phyloP scores from a whole-genome alignment of 2,113 vertebrate genomes.

The Gnathonemus longibarbis region DNA sequence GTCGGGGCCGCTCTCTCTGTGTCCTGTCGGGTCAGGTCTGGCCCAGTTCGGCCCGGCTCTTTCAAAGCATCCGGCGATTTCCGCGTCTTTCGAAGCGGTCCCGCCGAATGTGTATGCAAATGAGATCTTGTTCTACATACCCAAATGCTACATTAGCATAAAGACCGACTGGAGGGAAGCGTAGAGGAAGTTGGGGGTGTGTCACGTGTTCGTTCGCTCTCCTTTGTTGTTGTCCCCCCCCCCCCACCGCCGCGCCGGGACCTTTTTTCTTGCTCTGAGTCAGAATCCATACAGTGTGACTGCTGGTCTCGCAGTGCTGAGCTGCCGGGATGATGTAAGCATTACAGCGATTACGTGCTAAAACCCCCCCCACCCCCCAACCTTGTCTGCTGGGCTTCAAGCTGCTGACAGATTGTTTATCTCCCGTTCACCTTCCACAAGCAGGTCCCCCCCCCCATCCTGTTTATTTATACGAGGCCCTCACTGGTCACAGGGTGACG shows the following conservation, averaged over 20 bases:
- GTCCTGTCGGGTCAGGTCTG: conserved; percentile 18
- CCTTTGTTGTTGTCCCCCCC: neutral
- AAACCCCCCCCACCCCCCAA: neutral
- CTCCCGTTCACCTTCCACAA: conserved; percentile 10
- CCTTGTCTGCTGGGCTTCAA: neutral
- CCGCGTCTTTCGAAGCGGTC: neutral
- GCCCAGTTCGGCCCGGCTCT: conserved; percentile 23
- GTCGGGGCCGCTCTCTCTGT: neutral
- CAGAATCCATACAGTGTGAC: neutral
- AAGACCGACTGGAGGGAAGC: conserved; percentile 41
- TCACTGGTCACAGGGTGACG: conserved; percentile 50
- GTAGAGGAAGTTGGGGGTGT: conserved; percentile 41
- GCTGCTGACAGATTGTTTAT: conserved; percentile 22
- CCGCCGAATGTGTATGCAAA: conserved; percentile 43
- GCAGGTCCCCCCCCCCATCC: neutral
- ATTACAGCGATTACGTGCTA: neutral
- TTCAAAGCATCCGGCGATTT: neutral
- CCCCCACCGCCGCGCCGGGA: neutral
- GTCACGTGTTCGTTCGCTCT: neutral
- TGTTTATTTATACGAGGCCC: conserved; percentile 37
- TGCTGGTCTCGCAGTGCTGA: neutral
- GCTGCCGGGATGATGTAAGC: neutral
- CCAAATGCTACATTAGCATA: conserved; percentile 59
- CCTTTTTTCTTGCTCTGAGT: neutral
- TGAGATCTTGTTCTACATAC: conserved; percentile 52